Evolutionary conservation across 2,797 vertebrate species (phyloP), one percentile per base, ranked within the genome.

Genomic region (Thalassophryne amazonica): DNA sequence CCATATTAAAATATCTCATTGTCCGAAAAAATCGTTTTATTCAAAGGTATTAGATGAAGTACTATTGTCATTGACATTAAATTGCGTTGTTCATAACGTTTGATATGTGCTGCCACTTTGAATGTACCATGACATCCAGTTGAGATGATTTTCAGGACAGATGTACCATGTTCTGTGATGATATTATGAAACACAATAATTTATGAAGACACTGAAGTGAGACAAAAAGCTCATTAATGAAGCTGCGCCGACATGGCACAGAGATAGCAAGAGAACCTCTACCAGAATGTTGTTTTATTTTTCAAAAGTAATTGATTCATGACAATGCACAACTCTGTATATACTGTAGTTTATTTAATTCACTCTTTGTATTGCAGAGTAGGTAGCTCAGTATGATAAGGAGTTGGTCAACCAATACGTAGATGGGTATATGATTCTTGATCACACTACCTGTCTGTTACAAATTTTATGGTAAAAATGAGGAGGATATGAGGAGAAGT

Each of bases 171-270:
- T 72, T 74, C 12, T 52, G 59, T 48, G 31, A 23, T 32, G 9
- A 43, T 40, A 14, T 41, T 8, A 30, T 52, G 38, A 69, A 60
- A 54, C 12, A 24, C 18, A 24, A 36, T 41, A 38, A 38, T 49
- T 58, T 49, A 4, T 47, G 29, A 60, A 40, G 38, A 67, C 36
- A 24, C 18, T 33, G 25, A 66, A 59, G 42, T 66, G 54, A 53
- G 30, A 71, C 30, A 61, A 73, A 49, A 68, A 59, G 40, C 62
- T 74, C 60, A 69, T 76, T 60, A 56, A 17, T 18, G 63, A 53
- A 71, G 59, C 58, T 38, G 9, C 32, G 19, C 30, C 58, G 57
- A 63, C 63, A 63, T 40, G 60, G 25, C 31, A 57, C 49, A 43
- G 18, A 51, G 52, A 37, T 49, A 50, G 49, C 36, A 38, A 14